Percentiles rank a stretch among this genome's conserved stretches.
Conservation (phyloP, 35 echinoderm and acorn worm genomes). For the Nesometra sesokonis region DNA sequence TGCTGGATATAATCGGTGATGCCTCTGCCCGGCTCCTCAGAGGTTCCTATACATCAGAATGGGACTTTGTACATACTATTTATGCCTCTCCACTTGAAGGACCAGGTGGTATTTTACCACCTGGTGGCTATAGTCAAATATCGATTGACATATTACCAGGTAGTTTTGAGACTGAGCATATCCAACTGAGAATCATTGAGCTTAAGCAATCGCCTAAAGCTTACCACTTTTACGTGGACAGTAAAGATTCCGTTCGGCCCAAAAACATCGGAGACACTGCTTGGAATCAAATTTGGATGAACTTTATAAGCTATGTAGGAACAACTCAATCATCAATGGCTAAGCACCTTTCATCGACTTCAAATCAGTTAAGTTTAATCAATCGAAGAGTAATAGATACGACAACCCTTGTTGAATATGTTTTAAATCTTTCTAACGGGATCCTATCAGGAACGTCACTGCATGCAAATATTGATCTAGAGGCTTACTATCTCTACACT, state of each 20-base stretch:
- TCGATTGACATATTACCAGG: not conserved
- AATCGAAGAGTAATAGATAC: not conserved
- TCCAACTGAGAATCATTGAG: not conserved
- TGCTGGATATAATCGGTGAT: not conserved
- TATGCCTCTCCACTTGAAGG: not conserved
- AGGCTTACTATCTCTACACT: not conserved
- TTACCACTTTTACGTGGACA: not conserved
- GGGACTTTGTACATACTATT: not conserved
- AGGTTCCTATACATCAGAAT: not conserved
- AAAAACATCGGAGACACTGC: not conserved
- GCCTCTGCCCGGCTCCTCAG: not conserved
- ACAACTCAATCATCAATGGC: not conserved
- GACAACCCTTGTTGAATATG: not conserved
- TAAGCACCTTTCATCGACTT: not conserved
- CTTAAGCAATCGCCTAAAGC: not conserved
- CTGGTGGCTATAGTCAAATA: not conserved
- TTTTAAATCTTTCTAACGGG: not conserved
- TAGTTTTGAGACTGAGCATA: not conserved
- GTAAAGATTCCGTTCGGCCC: not conserved
- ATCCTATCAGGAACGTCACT: not conserved
- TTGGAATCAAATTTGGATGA: conserved; percentile 14
- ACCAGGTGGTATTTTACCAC: conserved; percentile 1
- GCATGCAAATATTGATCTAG: not conserved
- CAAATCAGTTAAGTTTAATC: conserved; percentile 20
- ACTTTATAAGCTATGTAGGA: conserved; percentile 2